Conservation (phyloP, 2,797 vertebrate species). For the Choloepus didactylus region DNA sequence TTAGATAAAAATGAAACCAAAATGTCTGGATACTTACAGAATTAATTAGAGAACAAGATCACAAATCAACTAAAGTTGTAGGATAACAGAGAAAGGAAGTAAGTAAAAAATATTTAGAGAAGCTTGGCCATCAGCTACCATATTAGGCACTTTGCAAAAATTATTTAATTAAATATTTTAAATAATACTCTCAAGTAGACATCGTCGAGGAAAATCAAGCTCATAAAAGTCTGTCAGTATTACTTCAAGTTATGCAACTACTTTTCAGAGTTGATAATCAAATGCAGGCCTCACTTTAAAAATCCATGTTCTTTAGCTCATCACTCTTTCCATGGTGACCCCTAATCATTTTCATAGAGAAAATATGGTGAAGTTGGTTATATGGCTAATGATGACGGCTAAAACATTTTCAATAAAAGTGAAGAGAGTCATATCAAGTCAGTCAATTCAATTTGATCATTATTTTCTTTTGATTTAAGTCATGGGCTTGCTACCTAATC, state of each 20-base stretch:
- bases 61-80: neutral
- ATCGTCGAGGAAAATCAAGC: neutral
- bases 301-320: neutral
- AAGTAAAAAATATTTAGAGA: neutral
- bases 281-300: slow-evolving; percentile 45
- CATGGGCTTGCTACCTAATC: slow-evolving; percentile 69
- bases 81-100: neutral
- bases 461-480: slow-evolving; percentile 65
- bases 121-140: neutral
- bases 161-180: neutral
- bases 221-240: neutral
- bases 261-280: neutral
- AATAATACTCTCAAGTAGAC: neutral
- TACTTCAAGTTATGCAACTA: neutral
- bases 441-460: slow-evolving; percentile 68
- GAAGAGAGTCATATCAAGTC: slow-evolving; percentile 63
- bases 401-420: slow-evolving; percentile 46
- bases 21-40: neutral
- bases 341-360: neutral
- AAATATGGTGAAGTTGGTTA: slow-evolving; percentile 57
- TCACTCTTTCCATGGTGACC: neutral
- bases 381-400: slow-evolving; percentile 58
- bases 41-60: neutral
- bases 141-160: neutral
- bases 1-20: neutral